Evolutionary conservation across 2,888 invertebrate species (phyloP), one percentile per base, ranked within the genome.

Genomic region (Lordiphosa fenestrarum): DNA sequence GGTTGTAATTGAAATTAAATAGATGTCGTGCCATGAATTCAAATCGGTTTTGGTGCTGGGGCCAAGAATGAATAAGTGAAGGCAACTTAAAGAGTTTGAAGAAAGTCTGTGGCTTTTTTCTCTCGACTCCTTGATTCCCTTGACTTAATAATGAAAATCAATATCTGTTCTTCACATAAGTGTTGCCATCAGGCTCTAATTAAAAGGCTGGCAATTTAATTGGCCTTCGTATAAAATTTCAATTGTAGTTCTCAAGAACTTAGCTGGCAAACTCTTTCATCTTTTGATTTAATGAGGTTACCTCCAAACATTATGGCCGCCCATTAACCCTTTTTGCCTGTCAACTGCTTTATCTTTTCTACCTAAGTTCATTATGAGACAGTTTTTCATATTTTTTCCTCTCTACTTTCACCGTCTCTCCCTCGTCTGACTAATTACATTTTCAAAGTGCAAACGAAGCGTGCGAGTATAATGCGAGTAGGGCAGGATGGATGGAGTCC

Each of bases 361-460:
- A 60, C 64, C 76, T 56, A 36, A 52, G 76, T 83, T 78, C 80
- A 84, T 78, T 78, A 78, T 78, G 77, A 85, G 77, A 74, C 77
- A 74, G 71, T 83, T 69, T 82, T 82, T 62, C 69, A 69, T 54
- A 58, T 42, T 23, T 33, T 46, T 23, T 15, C 15, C 13, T 15
- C 37, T 44, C 10, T 13, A 30, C 50, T 12, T 39, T 19, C 13
- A 52, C 36, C 51, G 47, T 23, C 40, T 15, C 35, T 19, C 39
- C 21, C 51, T 35, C n/a, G n/a, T 33, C 12, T 23, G 69, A 85
- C 85, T 81, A 81, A 81, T 81, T 81, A 81, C 80, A 85, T 85
- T 85, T 81, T 84, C 84, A 84, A 61, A 76, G 69, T 76, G 84
- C 69, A 85, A 85, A 73, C 85, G 84, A 85, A 85, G 85, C 84